phyloP scores from a whole-genome alignment of 2,113 vertebrate genomes.

The Nycticebus coucang region DNA sequence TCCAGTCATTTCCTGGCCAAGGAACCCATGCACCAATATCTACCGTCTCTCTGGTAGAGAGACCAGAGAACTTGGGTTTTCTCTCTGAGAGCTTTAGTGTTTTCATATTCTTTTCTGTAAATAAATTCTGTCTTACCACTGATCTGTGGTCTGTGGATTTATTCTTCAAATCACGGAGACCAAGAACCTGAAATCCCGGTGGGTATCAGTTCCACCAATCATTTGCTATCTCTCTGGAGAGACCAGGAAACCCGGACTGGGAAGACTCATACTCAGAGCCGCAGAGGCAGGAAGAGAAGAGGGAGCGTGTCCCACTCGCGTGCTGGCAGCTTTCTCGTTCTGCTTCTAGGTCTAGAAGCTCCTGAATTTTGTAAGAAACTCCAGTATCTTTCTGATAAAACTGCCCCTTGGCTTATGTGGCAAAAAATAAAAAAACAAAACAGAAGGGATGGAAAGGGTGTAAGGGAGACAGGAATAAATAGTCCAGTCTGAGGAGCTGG shows the following conservation, averaged over 20 bases:
- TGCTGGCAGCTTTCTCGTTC: background rate
- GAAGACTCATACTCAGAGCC: background rate
- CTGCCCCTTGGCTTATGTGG: background rate
- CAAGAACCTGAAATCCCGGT: too few species aligned
- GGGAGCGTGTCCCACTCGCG: background rate
- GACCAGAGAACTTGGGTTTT: too few species aligned
- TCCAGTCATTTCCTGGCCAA: too few species aligned
- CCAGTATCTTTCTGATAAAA: background rate
- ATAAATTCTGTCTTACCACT: too few species aligned
- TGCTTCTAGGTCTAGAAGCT: background rate
- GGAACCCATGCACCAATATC: too few species aligned
- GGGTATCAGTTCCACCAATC: background rate
- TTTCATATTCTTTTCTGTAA: too few species aligned
- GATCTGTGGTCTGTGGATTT: too few species aligned
- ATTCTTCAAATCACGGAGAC: too few species aligned
- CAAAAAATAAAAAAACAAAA: background rate
- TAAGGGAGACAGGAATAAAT: background rate
- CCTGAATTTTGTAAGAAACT: background rate
- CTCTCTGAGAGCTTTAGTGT: too few species aligned
- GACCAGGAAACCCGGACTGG: background rate
- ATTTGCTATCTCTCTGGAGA: background rate
- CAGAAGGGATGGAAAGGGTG: background rate
- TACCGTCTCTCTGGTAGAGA: too few species aligned
- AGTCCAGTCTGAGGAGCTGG: background rate
- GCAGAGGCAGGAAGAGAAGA: conserved; percentile 10